phyloP scores from a whole-genome alignment of 2,888 invertebrate genomes.

The Antheraea yamamai region DNA sequence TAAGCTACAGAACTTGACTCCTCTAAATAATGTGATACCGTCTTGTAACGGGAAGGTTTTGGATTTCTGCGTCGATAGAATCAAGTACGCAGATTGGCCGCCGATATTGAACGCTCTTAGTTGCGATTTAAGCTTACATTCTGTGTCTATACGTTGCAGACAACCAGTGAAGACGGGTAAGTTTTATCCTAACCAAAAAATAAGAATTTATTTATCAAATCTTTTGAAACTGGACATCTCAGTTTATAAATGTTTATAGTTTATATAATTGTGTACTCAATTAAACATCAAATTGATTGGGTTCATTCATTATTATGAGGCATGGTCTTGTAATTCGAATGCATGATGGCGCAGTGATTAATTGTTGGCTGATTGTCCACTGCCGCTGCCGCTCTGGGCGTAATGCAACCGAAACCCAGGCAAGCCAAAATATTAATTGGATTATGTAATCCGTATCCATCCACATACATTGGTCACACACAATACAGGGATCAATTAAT shows the following conservation, averaged over 20 bases:
- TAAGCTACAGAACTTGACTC: constrained; percentile 74
- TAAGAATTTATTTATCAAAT: not conserved
- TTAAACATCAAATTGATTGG: too few relatives aligned
- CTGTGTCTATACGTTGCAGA: constrained; percentile 85
- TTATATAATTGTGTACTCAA: too few relatives aligned
- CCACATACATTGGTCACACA: too few relatives aligned
- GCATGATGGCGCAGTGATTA: too few relatives aligned
- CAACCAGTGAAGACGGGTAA: constrained; percentile 73
- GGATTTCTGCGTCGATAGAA: constrained; percentile 88
- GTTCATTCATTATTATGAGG: too few relatives aligned
- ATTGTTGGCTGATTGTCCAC: too few relatives aligned
- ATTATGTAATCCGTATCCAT: too few relatives aligned
- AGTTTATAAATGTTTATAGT: not conserved
- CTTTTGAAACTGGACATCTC: not conserved
- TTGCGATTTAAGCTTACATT: constrained; percentile 87
- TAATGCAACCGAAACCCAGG: too few relatives aligned
- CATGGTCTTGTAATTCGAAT: too few relatives aligned
- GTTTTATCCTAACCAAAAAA: constrained; percentile 8
- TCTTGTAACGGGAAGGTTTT: constrained; percentile 77
- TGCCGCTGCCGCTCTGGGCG: too few relatives aligned
- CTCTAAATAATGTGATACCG: constrained; percentile 65
- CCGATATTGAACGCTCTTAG: constrained; percentile 88
- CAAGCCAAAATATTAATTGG: too few relatives aligned
- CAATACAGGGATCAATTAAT: too few relatives aligned
- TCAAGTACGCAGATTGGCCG: constrained; percentile 89